These are phyloP conservation scores for Malthinus flaveolus DNA, from an alignment of 2,888 invertebrate genomes.

Conservation along the genomic window DNA sequence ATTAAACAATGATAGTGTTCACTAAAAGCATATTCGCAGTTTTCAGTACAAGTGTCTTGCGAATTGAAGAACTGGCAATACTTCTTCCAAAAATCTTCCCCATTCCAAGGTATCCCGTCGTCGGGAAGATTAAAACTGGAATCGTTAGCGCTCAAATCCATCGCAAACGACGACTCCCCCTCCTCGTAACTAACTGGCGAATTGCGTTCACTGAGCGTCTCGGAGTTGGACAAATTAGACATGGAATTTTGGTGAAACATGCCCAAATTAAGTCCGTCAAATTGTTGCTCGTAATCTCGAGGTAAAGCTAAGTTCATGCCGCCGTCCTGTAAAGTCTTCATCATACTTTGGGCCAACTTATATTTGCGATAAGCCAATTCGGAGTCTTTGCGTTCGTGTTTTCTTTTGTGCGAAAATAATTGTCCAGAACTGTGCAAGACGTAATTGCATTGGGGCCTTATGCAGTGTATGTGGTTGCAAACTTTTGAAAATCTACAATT, in stretches of 20 bases:
- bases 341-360: slow-evolving; percentile 64
- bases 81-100: slow-evolving; percentile 62
- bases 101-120: slow-evolving; percentile 40
- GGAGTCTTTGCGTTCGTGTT: slow-evolving; percentile 92
- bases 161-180: slow-evolving; percentile 49
- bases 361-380: slow-evolving; percentile 85
- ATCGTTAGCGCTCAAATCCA: slow-evolving; percentile 53
- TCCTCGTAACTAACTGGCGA: slow-evolving; percentile 58
- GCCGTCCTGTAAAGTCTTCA: slow-evolving; percentile 61
- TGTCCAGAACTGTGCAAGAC: slow-evolving; percentile 96
- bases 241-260: slow-evolving; percentile 46
- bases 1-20: slow-evolving; percentile 89
- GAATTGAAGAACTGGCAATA: slow-evolving; percentile 57
- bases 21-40: slow-evolving; percentile 67
- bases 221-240: slow-evolving; percentile 54
- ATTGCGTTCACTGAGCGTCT: slow-evolving; percentile 59
- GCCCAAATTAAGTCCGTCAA: slow-evolving; percentile 50
- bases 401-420: slow-evolving; percentile 95
- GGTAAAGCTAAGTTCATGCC: slow-evolving; percentile 56
- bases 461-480: slow-evolving; percentile 98
- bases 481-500: slow-evolving; percentile 92
- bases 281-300: slow-evolving; percentile 53
- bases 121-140: slow-evolving; percentile 45
- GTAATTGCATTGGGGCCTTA: slow-evolving; percentile 91
- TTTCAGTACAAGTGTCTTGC: slow-evolving; percentile 39